Conservation (phyloP, 1,140 invertebrate genomes). For the Calliphora vicina region DNA sequence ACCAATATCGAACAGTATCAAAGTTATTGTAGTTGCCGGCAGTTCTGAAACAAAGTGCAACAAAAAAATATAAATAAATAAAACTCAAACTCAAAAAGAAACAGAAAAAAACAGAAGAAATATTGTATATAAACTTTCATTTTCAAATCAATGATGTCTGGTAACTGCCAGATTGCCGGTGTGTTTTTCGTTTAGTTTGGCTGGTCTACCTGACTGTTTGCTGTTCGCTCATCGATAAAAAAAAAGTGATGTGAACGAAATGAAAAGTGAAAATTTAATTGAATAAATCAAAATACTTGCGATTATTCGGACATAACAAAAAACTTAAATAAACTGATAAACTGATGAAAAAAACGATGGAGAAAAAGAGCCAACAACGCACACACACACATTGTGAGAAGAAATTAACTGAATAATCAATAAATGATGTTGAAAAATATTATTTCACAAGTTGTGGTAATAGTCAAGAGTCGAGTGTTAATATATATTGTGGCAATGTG, state of each 20-base stretch:
- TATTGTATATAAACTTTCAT: slow-evolving; percentile 24
- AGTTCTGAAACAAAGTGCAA: slow-evolving; percentile 17
- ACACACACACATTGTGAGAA: background rate
- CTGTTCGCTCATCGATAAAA: slow-evolving; percentile 29
- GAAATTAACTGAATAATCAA: background rate
- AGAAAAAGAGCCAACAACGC: background rate
- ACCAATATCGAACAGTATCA: slow-evolving; percentile 17
- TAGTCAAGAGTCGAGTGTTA: background rate
- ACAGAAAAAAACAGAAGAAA: background rate
- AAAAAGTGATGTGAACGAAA: slow-evolving; percentile 31
- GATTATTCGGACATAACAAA: slow-evolving; percentile 30
- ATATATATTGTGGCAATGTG: background rate
- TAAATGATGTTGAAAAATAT: background rate
- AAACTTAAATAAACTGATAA: slow-evolving; percentile 15
- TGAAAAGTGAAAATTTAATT: slow-evolving; percentile 35
- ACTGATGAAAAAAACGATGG: background rate
- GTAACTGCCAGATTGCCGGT: slow-evolving; percentile 12
- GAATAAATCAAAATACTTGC: slow-evolving; percentile 33
- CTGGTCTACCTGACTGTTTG: slow-evolving; percentile 7
- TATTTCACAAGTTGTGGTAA: background rate
- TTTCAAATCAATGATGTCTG: slow-evolving; percentile 34
- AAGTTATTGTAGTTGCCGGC: slow-evolving; percentile 14
- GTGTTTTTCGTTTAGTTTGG: background rate
- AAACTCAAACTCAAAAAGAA: background rate
- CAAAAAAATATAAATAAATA: background rate